Percentiles rank a stretch among this genome's conserved stretches.
Evolutionary conservation across 2,888 invertebrate genomes (phyloP).

Genomic region (Drosophila atripex): DNA sequence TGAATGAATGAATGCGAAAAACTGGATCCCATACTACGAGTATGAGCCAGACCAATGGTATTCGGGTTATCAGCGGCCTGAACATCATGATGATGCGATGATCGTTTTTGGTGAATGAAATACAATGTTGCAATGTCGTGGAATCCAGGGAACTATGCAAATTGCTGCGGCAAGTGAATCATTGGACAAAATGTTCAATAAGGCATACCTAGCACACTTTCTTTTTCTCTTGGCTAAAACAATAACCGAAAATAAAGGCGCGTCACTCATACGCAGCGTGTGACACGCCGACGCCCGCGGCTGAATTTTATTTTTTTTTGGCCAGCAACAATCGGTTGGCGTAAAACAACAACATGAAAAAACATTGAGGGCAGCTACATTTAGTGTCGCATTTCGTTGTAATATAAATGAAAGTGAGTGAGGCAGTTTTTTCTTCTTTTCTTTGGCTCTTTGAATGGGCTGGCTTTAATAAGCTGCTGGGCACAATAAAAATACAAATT

Average conservation of each 20-base stretch:
- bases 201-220: constrained; percentile 71
- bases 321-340: constrained; percentile 56
- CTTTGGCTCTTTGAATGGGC: constrained; percentile 55
- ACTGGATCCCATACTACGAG: constrained; percentile 59
- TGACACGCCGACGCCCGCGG: constrained; percentile 71
- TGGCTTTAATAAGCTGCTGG: constrained; percentile 67
- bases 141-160: constrained; percentile 58
- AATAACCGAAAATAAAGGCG: constrained; percentile 78
- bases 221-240: constrained; percentile 73
- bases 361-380: constrained; percentile 63
- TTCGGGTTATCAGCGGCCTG: constrained; percentile 41
- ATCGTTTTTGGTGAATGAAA: constrained; percentile 58
- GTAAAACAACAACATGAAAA: constrained; percentile 27
- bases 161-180: constrained; percentile 70
- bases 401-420: constrained; percentile 80
- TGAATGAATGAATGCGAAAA: constrained; percentile 63
- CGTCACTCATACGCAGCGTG: constrained; percentile 79
- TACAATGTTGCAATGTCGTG: constrained; percentile 12
- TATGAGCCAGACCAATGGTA: constrained; percentile 30
- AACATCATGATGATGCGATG: constrained; percentile 23
- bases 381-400: constrained; percentile 77
- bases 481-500: constrained; percentile 58
- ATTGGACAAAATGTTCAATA: constrained; percentile 41
- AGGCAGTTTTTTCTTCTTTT: constrained; percentile 42
- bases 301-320: constrained; percentile 28